Evolutionary conservation across 2,797 vertebrate species (phyloP).

Genomic region (Enteromius fasciolatus): DNA sequence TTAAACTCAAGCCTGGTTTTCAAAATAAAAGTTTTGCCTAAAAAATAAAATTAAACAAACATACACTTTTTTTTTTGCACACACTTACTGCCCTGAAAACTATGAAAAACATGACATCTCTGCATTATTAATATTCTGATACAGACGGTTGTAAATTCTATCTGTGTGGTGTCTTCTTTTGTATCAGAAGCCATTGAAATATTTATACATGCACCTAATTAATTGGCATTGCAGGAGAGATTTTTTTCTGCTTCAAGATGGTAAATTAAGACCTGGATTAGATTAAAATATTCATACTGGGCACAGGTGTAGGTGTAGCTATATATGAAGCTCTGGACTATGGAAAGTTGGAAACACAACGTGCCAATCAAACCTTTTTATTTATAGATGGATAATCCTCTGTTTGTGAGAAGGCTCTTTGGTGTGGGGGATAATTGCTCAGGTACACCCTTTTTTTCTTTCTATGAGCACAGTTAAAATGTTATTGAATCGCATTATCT

Average conservation of each 20-base stretch:
- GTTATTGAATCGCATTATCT: constrained; percentile 77
- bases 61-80: neutral
- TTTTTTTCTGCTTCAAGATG: constrained; percentile 64
- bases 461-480: constrained; percentile 68
- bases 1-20: neutral
- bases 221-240: constrained; percentile 75
- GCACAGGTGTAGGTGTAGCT: constrained; percentile 61
- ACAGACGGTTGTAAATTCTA: constrained; percentile 75
- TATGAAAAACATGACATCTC: constrained; percentile 69
- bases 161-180: constrained; percentile 74
- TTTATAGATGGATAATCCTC: constrained; percentile 61
- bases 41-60: neutral
- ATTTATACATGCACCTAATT: constrained; percentile 80
- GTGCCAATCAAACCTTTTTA: constrained; percentile 56
- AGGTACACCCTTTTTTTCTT: constrained; percentile 57
- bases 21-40: neutral
- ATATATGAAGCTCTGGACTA: constrained; percentile 65
- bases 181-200: constrained; percentile 79
- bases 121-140: constrained; percentile 80
- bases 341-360: constrained; percentile 51
- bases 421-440: constrained; percentile 50
- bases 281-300: constrained; percentile 68
- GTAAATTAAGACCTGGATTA: constrained; percentile 73
- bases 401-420: constrained; percentile 40
- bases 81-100: constrained; percentile 67